Evolutionary conservation across 2,888 invertebrate genomes (phyloP), one percentile per base, ranked within the genome.

Genomic region (Bugula neritina): DNA sequence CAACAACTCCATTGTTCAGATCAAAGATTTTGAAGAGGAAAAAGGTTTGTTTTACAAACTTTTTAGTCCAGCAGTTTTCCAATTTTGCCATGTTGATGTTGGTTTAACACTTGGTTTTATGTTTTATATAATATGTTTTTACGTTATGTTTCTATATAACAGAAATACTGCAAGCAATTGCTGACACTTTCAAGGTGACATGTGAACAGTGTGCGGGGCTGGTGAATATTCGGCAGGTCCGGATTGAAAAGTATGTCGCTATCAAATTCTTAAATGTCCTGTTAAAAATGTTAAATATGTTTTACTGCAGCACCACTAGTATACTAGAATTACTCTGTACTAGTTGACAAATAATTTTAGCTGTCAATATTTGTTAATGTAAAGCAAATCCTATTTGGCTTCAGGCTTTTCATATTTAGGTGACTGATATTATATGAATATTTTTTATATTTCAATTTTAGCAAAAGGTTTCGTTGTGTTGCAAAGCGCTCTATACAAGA

Each of bases 1-100:
- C 85, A 98, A 98, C 86, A 98, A 97, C 81, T 91, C 95, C 87
- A 93, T 95, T 10, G 90, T 96, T 73, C 90, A 90, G 23, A 92
- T 97, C 74, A 92, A 91, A 81, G 82, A 79, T 34, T 75, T 77
- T 23, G 85, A 85, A 43, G 86, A 86, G 72, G 84, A 84, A 2
- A 81, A 78, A 79, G 83, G 83, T 82, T 13, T 57, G 5, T n/a
- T 13, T n/a, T 5, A 57, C 5, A 57, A 57, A 25, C 3, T 17
- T 57, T 57, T 52, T 52, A 52, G 21, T 52, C 52, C 52, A 10
- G 52, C 52, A 17, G 52, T 10, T 52, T 52, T 52, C 21, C n/a
- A n/a, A n/a, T n/a, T n/a, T n/a, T n/a, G n/a, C n/a, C n/a, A n/a
- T 43, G 43, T 43, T 17, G 17, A 43, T 43, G 5, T 43, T 43